Evolutionary conservation across 2,113 vertebrate genomes (phyloP).

Genomic region (Accipiter cooperii): DNA sequence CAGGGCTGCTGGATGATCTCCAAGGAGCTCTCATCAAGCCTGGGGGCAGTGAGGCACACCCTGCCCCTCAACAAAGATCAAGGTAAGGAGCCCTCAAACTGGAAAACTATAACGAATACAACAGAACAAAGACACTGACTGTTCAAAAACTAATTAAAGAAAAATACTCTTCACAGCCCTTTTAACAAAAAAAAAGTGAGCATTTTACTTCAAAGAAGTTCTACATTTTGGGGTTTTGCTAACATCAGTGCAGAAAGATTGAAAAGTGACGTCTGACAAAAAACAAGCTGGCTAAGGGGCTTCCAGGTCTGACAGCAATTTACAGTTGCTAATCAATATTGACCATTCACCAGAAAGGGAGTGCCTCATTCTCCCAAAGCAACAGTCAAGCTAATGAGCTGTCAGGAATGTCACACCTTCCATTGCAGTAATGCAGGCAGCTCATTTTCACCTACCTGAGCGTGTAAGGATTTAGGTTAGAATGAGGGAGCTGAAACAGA

Average conservation of each 20-base stretch:
- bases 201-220: not conserved
- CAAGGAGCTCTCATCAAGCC: not conserved
- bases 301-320: not conserved
- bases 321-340: not conserved
- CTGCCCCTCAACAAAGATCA: no score
- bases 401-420: not conserved
- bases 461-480: not conserved
- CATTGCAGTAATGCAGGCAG: not conserved
- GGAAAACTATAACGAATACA: not conserved
- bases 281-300: not conserved
- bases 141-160: not conserved
- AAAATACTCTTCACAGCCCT: not conserved
- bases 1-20: not conserved
- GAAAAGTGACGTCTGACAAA: not conserved
- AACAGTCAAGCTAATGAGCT: not conserved
- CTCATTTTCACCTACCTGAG: not conserved
- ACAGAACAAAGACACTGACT: not conserved
- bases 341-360: not conserved
- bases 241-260: not conserved
- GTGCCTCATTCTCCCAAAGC: not conserved
- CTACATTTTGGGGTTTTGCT: not conserved
- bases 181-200: not conserved
- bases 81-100: not conserved
- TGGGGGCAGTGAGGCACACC: not conserved
- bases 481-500: not conserved